Conservation (phyloP, 2,797 vertebrate species). For the Staurois parvus region DNA sequence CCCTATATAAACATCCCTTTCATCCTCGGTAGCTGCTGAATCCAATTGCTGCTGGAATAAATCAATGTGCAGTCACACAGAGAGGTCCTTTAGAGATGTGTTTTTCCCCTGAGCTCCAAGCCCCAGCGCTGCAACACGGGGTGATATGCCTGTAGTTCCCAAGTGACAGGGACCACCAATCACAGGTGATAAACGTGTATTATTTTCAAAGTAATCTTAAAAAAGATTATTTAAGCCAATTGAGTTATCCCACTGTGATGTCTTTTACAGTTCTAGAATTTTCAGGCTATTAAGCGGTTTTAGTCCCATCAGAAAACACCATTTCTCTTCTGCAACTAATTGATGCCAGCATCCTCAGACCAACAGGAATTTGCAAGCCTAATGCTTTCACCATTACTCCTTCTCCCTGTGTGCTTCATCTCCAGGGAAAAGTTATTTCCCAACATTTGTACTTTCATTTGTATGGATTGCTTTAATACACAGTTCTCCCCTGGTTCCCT, state of each 20-base stretch:
- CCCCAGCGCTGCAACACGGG: not conserved
- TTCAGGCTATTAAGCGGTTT: conserved; percentile 8
- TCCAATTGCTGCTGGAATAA: conserved; percentile 1
- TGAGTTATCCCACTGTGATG: conserved; percentile 11
- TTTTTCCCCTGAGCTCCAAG: not conserved
- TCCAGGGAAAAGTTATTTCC: conserved; percentile 32
- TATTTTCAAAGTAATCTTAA: not conserved
- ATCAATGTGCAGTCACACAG: not conserved
- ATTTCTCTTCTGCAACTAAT: conserved; percentile 43
- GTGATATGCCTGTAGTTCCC: not conserved
- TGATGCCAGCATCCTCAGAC: conserved; percentile 38
- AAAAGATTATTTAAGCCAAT: conserved; percentile 14
- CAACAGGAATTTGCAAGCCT: conserved; percentile 34
- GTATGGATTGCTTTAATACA: conserved; percentile 55
- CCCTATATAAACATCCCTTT: not conserved
- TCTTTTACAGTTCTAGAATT: conserved; percentile 10
- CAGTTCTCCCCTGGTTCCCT: conserved; percentile 12
- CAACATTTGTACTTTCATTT: conserved; percentile 22
- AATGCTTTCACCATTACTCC: conserved; percentile 43
- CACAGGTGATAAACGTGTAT: not conserved
- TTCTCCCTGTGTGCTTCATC: conserved; percentile 36
- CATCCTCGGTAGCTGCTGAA: not conserved
- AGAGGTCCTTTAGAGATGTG: not conserved
- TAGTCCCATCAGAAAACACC: conserved; percentile 24
- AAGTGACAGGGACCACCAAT: conserved; percentile 11